A percentile compares a stretch with the other conserved stretches of the same genome.
Conservation (phyloP, 2,888 invertebrate species). For the Agonopterix heracliana region DNA sequence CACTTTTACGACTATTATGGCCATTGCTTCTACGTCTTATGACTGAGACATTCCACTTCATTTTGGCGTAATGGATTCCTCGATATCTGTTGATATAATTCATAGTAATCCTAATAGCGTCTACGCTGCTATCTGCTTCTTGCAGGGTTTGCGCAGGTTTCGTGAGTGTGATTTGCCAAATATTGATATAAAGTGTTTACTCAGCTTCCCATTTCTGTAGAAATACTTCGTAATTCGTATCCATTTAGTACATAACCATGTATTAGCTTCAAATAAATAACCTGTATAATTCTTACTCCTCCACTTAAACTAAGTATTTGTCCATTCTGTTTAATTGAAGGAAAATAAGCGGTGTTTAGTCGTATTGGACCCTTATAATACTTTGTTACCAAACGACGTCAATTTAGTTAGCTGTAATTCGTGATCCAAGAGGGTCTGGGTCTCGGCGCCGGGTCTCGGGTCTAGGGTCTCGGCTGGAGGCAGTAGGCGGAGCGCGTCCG, state of each 20-base stretch:
- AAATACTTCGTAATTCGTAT: too few relatives aligned
- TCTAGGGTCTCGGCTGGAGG: background rate
- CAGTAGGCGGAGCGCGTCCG: conserved; percentile 11
- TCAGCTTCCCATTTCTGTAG: too few relatives aligned
- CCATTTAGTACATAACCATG: background rate
- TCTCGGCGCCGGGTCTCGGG: background rate
- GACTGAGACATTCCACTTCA: conserved; percentile 10
- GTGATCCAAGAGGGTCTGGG: conserved; percentile 5
- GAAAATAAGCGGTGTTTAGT: conserved; percentile 5
- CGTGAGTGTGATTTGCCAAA: conserved; percentile 7
- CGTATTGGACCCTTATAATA: conserved; percentile 8
- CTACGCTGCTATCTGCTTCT: conserved; percentile 21
- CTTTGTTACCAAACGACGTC: conserved; percentile 11
- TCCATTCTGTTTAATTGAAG: conserved; percentile 7
- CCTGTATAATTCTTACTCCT: too few relatives aligned
- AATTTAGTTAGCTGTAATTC: conserved; percentile 12
- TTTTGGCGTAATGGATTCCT: conserved; percentile 11
- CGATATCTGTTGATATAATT: conserved; percentile 14
- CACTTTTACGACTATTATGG: conserved; percentile 25
- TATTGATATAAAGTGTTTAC: background rate
- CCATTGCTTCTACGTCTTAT: conserved; percentile 17
- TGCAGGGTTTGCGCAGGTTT: conserved; percentile 12
- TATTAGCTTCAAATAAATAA: too few relatives aligned
- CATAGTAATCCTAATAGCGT: conserved; percentile 21
- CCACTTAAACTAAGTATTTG: too few relatives aligned